phyloP scores from a whole-genome alignment of 2,113 vertebrate species.

The Taurulus bubalis region DNA sequence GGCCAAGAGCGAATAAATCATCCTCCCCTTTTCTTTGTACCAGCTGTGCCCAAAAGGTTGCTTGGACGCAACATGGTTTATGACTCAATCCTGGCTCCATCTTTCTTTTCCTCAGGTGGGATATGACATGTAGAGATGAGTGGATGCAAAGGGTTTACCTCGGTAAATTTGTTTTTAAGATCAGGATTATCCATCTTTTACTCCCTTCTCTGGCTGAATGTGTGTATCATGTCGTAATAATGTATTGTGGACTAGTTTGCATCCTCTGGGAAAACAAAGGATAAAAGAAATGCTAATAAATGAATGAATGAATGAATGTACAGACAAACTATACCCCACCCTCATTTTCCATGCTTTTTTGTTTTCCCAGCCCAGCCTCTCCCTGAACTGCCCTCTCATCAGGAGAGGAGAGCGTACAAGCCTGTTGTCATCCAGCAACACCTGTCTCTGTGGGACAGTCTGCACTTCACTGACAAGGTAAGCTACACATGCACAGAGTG shows the following conservation, averaged over 20 bases:
- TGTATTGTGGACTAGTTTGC: not conserved
- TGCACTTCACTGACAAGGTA: slow-evolving; percentile 84
- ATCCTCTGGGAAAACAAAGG: not conserved
- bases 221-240: not conserved
- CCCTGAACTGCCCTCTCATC: slow-evolving; percentile 64
- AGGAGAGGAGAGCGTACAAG: slow-evolving; percentile 62
- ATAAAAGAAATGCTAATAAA: not conserved
- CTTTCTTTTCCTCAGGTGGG: not conserved
- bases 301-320: not conserved
- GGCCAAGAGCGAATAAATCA: no score
- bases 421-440: slow-evolving; percentile 80
- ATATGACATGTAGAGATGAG: not conserved
- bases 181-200: not conserved
- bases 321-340: not conserved
- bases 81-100: not conserved
- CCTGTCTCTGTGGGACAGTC: slow-evolving; percentile 90
- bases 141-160: not conserved
- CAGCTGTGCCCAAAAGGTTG: not conserved
- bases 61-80: not conserved
- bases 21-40: not conserved
- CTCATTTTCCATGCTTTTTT: slow-evolving; percentile 20
- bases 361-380: slow-evolving; percentile 65
- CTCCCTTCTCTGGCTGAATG: not conserved
- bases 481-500: slow-evolving; percentile 6
- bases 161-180: not conserved